A percentile compares a stretch with the other conserved stretches of the same genome.
phyloP scores from a whole-genome alignment of 2,888 invertebrate genomes.

The Chymomyza fuscimana region DNA sequence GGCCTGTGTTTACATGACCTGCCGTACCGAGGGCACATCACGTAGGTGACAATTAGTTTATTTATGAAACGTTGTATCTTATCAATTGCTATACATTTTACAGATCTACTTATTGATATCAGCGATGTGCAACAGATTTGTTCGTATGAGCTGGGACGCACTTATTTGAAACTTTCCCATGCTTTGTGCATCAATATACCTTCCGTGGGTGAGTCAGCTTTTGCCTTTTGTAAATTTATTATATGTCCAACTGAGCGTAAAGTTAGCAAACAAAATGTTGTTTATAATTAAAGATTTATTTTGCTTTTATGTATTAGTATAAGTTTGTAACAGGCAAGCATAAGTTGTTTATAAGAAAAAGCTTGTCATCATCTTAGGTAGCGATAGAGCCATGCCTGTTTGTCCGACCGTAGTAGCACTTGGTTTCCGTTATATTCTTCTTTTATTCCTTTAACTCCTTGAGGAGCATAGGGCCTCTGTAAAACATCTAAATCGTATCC shows the following conservation, averaged over 20 bases:
- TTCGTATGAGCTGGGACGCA: conserved; percentile 96
- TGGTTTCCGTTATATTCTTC: too few relatives aligned
- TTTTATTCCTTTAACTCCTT: too few relatives aligned
- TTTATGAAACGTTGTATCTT: conserved; percentile 75
- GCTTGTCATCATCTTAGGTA: too few relatives aligned
- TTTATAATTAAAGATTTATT: background rate
- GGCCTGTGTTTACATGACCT: conserved; percentile 98
- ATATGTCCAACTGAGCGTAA: background rate
- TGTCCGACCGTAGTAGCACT: too few relatives aligned
- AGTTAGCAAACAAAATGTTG: background rate
- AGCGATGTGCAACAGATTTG: conserved; percentile 98
- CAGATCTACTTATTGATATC: conserved; percentile 97
- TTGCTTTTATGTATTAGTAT: background rate
- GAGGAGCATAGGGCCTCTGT: too few relatives aligned
- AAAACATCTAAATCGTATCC: too few relatives aligned
- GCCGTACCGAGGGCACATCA: conserved; percentile 95
- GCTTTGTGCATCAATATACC: conserved; percentile 94
- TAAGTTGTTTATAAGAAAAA: too few relatives aligned
- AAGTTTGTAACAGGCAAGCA: background rate
- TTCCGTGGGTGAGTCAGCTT: conserved; percentile 86
- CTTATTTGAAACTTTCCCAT: conserved; percentile 92
- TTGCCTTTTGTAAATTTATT: background rate
- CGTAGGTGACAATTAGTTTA: conserved; percentile 84
- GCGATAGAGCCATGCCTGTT: too few relatives aligned
- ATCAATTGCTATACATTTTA: conserved; percentile 37